Percentiles rank a stretch among this genome's conserved stretches.
These are phyloP conservation scores for Scomberomorus guttatus DNA, from an alignment of 2,797 vertebrate species.

Conservation along the genomic window DNA sequence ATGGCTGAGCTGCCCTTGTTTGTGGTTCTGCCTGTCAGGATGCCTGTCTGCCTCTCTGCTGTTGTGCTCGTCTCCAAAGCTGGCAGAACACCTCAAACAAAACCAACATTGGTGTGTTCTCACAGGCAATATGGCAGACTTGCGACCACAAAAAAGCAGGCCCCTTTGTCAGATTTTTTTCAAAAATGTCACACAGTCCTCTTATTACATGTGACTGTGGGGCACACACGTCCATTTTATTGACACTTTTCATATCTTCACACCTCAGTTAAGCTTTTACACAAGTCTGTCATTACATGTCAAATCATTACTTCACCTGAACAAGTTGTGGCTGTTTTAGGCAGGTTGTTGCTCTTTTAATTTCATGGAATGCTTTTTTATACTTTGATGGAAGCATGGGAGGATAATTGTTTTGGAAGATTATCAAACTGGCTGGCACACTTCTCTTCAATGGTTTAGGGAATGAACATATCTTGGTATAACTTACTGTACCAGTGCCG, in stretches of 20 bases:
- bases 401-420: background rate
- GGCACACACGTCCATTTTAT: background rate
- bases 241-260: background rate
- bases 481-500: background rate
- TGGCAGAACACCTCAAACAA: slow-evolving; percentile 37
- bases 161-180: background rate
- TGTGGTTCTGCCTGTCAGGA: slow-evolving; percentile 46
- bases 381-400: background rate
- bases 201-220: background rate
- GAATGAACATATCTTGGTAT: background rate
- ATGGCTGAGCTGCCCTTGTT: slow-evolving; percentile 56
- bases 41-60: slow-evolving; percentile 29
- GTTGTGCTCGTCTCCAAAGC: slow-evolving; percentile 18
- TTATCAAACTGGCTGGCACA: background rate
- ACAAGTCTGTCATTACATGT: background rate
- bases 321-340: background rate
- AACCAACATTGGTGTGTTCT: slow-evolving; percentile 35
- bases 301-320: background rate
- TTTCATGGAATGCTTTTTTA: background rate
- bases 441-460: background rate
- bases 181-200: background rate
- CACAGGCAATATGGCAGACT: slow-evolving; percentile 21
- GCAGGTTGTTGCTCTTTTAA: background rate
- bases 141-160: background rate
- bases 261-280: background rate